Evolutionary conservation across 2,888 invertebrate species (phyloP), one percentile per base, ranked within the genome.

Genomic region (Ectemnius cavifrons): DNA sequence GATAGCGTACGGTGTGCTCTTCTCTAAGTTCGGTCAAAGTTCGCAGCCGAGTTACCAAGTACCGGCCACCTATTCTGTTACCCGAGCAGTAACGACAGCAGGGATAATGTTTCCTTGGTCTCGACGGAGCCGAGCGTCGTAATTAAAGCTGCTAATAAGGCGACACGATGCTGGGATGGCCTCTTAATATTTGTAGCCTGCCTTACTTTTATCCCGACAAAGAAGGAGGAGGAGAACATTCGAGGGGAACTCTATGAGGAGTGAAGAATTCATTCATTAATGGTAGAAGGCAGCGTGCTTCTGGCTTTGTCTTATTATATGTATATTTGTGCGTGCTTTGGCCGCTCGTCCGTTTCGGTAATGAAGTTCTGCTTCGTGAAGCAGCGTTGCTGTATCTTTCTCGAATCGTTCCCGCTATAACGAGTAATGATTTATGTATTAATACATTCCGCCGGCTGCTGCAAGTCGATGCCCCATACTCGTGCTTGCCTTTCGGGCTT

Each of bases 381-480:
- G 56, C 49, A 37, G 37, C 11, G 1, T 11, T 37, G 63, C 18
- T 23, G 56, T 11, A 52, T 62, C 52, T 56, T 52, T 62, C 52
- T 56, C 47, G 63, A 14, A 63, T 59, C 66, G 27, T 27, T 37
- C 20, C 28, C 58, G 37, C 61, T 14, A 27, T 69, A 81, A 78
- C 69, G 59, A 67, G 69, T 65, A 64, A 80, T 71, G 68, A 81
- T 78, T 73, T 78, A 81, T 65, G 62, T 57, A 63, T 67, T 70
- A 70, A 75, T 78, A 69, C 67, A 72, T 71, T 69, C 46, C 13
- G 49, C 13, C 20, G n/a, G 14, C 63, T 49, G 56, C 49, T 11
- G 47, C 60, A 52, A 6, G 16, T 57, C 13, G 47, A 14, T 20
- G 20, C 20, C 20, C 3, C 23, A 0, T 23, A 2, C 3, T 23